Conservation (phyloP, 2,797 vertebrate genomes). For the Crypturellus tataupa region DNA sequence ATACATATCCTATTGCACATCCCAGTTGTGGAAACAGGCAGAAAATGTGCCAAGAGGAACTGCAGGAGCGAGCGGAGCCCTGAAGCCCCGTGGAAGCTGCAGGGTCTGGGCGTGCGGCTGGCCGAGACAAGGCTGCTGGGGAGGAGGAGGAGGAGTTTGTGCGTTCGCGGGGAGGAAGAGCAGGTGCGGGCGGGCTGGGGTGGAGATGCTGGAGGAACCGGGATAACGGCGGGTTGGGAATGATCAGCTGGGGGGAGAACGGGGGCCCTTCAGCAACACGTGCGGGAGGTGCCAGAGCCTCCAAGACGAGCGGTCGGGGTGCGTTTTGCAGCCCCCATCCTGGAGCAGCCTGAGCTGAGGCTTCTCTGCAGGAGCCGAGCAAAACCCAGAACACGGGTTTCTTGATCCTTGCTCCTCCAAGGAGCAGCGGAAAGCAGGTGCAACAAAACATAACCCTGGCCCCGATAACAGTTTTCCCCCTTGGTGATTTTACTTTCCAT, state of each 20-base stretch:
- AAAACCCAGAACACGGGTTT: fast-evolving
- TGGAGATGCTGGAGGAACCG: background rate
- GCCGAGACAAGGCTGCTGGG: background rate
- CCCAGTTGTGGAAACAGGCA: background rate
- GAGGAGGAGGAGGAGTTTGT: no score
- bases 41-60: background rate
- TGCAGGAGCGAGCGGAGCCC: background rate
- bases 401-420: background rate
- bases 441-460: no score
- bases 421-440: background rate
- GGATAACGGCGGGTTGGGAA: background rate
- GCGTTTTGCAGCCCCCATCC: no score
- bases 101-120: background rate
- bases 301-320: no score
- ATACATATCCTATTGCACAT: background rate
- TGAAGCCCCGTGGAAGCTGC: fast-evolving
- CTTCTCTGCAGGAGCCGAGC: fast-evolving
- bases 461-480: background rate
- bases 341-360: fast-evolving
- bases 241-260: no score
- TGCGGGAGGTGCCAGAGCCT: background rate
- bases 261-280: background rate
- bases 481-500: background rate
- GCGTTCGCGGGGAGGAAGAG: background rate
- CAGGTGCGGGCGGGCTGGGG: no score